Percentiles rank a stretch among this genome's conserved stretches.
phyloP scores from a whole-genome alignment of 2,797 vertebrate species.

The Ctenopoma kingsleyae region DNA sequence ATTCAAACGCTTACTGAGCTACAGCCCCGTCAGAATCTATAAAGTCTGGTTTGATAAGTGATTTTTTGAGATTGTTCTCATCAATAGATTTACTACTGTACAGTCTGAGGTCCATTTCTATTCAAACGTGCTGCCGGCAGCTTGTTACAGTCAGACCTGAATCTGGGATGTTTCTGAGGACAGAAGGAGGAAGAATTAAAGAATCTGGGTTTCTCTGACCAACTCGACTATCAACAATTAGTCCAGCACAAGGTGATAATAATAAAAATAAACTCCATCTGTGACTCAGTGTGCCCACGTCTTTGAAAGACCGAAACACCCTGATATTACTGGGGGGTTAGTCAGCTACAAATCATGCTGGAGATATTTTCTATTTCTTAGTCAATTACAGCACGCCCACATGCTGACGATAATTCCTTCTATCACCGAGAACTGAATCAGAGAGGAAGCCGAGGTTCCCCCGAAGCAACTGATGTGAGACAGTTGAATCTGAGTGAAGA shows the following conservation, averaged over 20 bases:
- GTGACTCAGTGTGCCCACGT: not conserved
- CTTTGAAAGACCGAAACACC: not conserved
- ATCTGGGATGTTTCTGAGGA: too few relatives aligned
- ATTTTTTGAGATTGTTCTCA: conserved; percentile 1
- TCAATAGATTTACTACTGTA: not conserved
- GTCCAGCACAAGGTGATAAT: too few relatives aligned
- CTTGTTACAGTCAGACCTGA: not conserved
- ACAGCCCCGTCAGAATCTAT: conserved; percentile 8
- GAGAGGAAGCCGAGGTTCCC: conserved; percentile 24
- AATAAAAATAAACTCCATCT: not conserved
- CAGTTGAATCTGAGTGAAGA: conserved; percentile 31
- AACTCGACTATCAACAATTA: not conserved
- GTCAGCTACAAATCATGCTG: not conserved
- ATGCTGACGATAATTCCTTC: conserved; percentile 21
- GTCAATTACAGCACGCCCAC: conserved; percentile 37
- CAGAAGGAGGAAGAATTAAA: not conserved
- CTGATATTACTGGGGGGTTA: not conserved
- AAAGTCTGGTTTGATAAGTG: conserved; percentile 14
- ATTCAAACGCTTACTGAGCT: conserved; percentile 25
- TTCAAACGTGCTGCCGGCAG: not conserved
- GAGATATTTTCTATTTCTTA: conserved; percentile 15
- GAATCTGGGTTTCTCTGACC: not conserved
- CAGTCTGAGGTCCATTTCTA: not conserved
- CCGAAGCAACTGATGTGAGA: conserved; percentile 39
- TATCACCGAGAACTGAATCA: conserved; percentile 19